Percentiles rank a stretch among this genome's conserved stretches.
phyloP scores from a whole-genome alignment of 2,797 vertebrate species.

The Trachurus trachurus region DNA sequence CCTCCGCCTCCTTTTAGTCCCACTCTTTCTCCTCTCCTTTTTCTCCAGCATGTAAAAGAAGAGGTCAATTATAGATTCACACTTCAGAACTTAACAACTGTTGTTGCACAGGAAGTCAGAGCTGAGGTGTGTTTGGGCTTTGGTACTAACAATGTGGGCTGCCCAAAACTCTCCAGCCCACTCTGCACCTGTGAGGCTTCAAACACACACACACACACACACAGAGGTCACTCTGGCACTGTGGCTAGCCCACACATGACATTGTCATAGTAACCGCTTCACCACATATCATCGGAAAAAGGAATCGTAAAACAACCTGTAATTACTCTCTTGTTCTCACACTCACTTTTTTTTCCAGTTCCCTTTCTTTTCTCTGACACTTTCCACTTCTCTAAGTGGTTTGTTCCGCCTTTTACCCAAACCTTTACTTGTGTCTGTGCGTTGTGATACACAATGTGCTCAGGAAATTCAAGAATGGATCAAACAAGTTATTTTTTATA shows the following conservation, averaged over 20 bases:
- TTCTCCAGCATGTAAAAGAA: constrained; percentile 27
- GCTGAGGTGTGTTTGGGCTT: constrained; percentile 17
- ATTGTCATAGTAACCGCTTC: constrained; percentile 41
- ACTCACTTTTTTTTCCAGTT: neutral
- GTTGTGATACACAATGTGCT: neutral
- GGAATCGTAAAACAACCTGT: constrained; percentile 6
- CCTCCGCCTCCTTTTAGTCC: neutral
- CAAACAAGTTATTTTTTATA: too few species aligned
- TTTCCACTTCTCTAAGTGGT: neutral
- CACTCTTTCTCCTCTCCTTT: neutral
- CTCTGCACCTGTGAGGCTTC: neutral
- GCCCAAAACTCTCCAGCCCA: constrained; percentile 17
- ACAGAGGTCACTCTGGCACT: constrained; percentile 18
- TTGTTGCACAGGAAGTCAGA: constrained; percentile 26
- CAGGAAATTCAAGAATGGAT: neutral
- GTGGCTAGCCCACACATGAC: neutral
- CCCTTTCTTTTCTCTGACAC: neutral
- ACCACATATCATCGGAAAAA: neutral
- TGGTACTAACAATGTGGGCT: constrained; percentile 23
- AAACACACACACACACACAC: neutral
- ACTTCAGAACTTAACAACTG: constrained; percentile 33
- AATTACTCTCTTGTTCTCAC: neutral
- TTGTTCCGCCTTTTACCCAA: neutral
- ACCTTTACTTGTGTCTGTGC: constrained; percentile 7
- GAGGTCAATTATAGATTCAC: constrained; percentile 48